Percentiles rank a stretch among this genome's conserved stretches.
Conservation (phyloP, 1,140 invertebrate genomes). For the Venturia canescens region DNA sequence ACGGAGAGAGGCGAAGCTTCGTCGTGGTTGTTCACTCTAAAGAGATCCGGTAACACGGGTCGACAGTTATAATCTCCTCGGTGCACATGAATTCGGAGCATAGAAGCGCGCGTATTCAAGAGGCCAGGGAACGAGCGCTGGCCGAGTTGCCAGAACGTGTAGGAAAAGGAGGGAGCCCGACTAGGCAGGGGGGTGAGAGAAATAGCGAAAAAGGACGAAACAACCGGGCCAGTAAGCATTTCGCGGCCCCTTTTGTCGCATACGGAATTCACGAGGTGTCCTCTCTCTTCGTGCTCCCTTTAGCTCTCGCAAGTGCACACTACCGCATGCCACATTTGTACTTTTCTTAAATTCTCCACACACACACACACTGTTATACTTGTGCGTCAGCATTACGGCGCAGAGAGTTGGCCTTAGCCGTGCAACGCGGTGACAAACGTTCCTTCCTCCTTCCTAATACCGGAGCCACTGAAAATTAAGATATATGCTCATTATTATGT, state of each 20-base stretch:
- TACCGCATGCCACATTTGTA: slow-evolving; percentile 54
- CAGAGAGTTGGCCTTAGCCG: not conserved
- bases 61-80: slow-evolving; percentile 54
- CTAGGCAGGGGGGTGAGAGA: slow-evolving; percentile 15
- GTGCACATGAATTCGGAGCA: slow-evolving; percentile 45
- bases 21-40: slow-evolving; percentile 29
- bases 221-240: slow-evolving; percentile 42
- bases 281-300: slow-evolving; percentile 30
- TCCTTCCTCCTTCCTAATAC: slow-evolving; percentile 25
- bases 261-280: slow-evolving; percentile 42
- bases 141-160: slow-evolving; percentile 48
- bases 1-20: slow-evolving; percentile 28
- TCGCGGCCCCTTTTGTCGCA: slow-evolving; percentile 36
- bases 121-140: slow-evolving; percentile 40
- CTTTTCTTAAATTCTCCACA: not conserved
- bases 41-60: slow-evolving; percentile 45
- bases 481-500: slow-evolving; percentile 41
- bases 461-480: slow-evolving; percentile 33
- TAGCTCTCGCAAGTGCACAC: slow-evolving; percentile 44
- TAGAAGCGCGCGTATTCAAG: slow-evolving; percentile 10
- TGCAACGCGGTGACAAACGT: slow-evolving; percentile 26
- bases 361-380: not conserved
- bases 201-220: not conserved
- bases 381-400: not conserved
- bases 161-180: slow-evolving; percentile 31